Evolutionary conservation across 2,888 invertebrate genomes (phyloP).

Genomic region (Mythimna vitellina): DNA sequence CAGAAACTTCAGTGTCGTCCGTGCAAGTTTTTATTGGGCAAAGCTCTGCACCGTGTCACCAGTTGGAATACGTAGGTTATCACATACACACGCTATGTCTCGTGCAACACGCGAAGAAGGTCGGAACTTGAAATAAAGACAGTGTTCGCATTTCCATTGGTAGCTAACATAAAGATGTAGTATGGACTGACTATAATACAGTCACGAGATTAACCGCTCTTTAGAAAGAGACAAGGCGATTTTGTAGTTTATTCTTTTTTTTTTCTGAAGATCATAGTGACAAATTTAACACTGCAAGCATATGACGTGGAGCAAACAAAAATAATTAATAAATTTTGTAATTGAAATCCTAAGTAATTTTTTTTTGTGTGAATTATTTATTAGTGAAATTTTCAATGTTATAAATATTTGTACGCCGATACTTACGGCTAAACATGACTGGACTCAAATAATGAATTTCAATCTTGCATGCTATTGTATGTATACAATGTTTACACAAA

Average conservation of each 20-base stretch:
- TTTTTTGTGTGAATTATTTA: too few relatives aligned
- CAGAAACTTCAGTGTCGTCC: conserved; percentile 28
- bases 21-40: conserved; percentile 7
- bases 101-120: conserved; percentile 78
- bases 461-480: too few relatives aligned
- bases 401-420: too few relatives aligned
- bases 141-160: conserved; percentile 65
- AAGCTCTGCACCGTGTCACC: conserved; percentile 33
- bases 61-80: conserved; percentile 52
- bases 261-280: background rate
- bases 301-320: background rate
- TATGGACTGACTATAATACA: background rate
- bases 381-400: too few relatives aligned
- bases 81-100: conserved; percentile 72
- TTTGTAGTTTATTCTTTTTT: background rate
- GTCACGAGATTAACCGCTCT: background rate
- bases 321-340: too few relatives aligned
- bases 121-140: conserved; percentile 75
- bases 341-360: too few relatives aligned
- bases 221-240: too few relatives aligned
- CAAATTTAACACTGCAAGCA: background rate
- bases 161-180: conserved; percentile 63
- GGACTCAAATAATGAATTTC: too few relatives aligned
- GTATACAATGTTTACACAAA: too few relatives aligned
- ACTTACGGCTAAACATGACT: too few relatives aligned